Conservation (phyloP, 2,797 vertebrate species). For the Falco rusticolus region DNA sequence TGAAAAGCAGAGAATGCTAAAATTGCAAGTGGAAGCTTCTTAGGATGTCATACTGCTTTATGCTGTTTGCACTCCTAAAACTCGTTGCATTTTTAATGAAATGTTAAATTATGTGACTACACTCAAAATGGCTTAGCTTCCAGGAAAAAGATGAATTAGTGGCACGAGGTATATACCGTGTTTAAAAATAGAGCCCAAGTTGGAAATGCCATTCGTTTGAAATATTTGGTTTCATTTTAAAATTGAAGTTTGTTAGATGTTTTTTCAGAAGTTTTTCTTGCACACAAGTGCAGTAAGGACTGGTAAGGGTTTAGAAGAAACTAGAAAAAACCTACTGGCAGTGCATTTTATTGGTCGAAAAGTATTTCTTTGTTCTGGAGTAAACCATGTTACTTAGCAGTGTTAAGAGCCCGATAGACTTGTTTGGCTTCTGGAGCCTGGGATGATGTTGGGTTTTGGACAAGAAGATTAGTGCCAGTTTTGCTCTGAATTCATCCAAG, state of each 20-base stretch:
- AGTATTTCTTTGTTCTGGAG: constrained; percentile 32
- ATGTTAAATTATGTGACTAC: neutral
- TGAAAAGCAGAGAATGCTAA: neutral
- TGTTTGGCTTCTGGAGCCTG: neutral
- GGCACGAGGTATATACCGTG: neutral
- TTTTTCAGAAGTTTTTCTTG: neutral
- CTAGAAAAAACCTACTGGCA: neutral
- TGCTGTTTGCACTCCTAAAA: neutral
- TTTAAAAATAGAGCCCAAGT: neutral
- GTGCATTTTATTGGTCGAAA: neutral
- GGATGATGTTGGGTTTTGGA: neutral
- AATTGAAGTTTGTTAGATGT: neutral
- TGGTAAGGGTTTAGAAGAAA: neutral
- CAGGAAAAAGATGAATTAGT: constrained; percentile 1
- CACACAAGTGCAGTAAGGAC: neutral
- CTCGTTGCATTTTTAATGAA: constrained; percentile 15
- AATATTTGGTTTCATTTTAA: neutral
- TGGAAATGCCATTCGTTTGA: neutral
- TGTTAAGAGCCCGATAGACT: neutral
- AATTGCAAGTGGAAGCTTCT: neutral
- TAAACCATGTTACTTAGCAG: neutral
- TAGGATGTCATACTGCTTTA: neutral
- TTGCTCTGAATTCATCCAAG: neutral
- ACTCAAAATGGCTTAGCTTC: constrained; percentile 36
- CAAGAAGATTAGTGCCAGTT: neutral